Evolutionary conservation across 2,113 vertebrate species (phyloP).

Genomic region (Melanocharis versteri): DNA sequence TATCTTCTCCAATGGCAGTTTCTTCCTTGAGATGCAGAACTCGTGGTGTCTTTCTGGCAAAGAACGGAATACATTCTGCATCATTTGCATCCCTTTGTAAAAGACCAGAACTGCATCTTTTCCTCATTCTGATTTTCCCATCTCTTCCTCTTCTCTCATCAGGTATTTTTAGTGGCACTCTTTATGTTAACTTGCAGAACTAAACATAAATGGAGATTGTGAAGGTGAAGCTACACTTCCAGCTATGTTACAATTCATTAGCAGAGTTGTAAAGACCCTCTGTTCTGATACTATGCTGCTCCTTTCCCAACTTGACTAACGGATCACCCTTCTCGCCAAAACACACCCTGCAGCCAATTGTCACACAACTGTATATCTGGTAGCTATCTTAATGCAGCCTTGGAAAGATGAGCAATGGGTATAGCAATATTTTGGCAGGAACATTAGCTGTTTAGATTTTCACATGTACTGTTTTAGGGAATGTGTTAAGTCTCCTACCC

Average conservation of each 20-base stretch:
- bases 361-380: background rate
- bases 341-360: conserved; percentile 17
- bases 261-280: background rate
- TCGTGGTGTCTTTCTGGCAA: background rate
- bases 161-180: background rate
- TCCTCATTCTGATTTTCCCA: background rate
- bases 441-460: conserved; percentile 12
- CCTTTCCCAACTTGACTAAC: conserved; percentile 6
- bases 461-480: background rate
- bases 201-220: background rate
- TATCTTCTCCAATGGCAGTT: background rate
- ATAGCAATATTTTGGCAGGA: conserved; percentile 2
- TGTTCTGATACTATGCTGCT: background rate
- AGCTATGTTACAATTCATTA: background rate
- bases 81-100: background rate
- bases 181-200: background rate
- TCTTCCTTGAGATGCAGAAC: background rate
- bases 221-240: conserved; percentile 1
- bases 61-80: background rate
- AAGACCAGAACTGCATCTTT: background rate
- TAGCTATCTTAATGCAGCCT: background rate
- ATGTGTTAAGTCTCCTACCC: background rate
- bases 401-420: background rate
- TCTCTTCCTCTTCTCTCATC: background rate
- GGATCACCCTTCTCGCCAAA: conserved; percentile 6